These are phyloP conservation scores for Pardalotus punctatus DNA, from an alignment of 2,113 vertebrate genomes.

Conservation along the genomic window DNA sequence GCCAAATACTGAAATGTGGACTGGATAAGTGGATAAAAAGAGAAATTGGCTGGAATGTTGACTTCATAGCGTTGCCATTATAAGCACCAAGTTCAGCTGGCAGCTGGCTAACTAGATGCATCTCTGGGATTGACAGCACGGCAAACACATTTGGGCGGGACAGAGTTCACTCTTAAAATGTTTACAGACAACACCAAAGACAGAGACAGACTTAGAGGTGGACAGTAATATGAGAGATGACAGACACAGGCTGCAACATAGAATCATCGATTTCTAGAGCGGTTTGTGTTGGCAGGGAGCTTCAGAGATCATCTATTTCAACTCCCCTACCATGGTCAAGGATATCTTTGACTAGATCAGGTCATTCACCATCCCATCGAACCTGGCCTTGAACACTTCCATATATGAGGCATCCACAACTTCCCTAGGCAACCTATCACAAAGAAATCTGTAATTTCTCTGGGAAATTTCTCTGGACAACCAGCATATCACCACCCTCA, in stretches of 20 bases:
- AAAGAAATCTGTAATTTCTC: background rate
- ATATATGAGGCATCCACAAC: background rate
- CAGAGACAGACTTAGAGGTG: background rate
- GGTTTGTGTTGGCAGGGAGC: background rate
- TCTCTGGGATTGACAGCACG: background rate
- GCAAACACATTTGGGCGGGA: background rate
- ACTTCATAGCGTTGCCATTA: background rate
- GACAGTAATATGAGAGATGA: background rate
- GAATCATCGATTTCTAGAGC: background rate
- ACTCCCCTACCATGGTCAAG: accelerated
- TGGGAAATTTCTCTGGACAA: background rate
- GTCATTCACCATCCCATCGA: background rate
- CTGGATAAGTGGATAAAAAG: background rate
- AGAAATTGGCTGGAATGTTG: background rate
- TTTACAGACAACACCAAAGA: background rate
- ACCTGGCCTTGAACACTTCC: background rate
- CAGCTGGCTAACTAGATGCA: background rate
- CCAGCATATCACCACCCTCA: background rate
- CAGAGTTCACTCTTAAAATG: background rate
- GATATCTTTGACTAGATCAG: background rate
- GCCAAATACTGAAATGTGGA: background rate
- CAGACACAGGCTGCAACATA: background rate
- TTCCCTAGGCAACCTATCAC: background rate
- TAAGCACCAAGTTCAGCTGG: background rate
- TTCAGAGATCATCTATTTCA: background rate